These are phyloP conservation scores for Agrilus planipennis DNA, from an alignment of 1,140 invertebrate genomes.

Conservation along the genomic window DNA sequence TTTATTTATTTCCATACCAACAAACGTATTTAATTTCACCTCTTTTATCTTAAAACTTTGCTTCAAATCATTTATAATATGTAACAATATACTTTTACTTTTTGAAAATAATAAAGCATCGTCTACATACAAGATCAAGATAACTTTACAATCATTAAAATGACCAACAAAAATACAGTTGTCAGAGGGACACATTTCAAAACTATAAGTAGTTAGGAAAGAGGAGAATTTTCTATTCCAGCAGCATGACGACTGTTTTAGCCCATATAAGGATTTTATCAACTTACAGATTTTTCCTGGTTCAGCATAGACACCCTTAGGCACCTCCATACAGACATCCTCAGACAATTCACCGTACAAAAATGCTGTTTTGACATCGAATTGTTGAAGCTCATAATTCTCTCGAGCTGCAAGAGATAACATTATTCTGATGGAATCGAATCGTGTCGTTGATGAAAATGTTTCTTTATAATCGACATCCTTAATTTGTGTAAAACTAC, in stretches of 20 bases:
- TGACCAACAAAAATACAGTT: background rate
- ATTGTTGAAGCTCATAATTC: slow-evolving; percentile 17
- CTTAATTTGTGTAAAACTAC: slow-evolving; percentile 18
- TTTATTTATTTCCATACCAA: background rate
- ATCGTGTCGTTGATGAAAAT: slow-evolving; percentile 16
- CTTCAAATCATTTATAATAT: background rate
- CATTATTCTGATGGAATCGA: slow-evolving; percentile 23
- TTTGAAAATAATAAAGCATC: slow-evolving; percentile 1
- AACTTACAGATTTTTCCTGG: background rate
- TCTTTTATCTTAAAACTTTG: background rate
- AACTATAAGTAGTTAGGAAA: background rate
- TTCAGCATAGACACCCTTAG: slow-evolving; percentile 12
- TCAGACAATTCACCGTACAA: slow-evolving; percentile 20
- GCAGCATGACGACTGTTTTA: slow-evolving; percentile 1
- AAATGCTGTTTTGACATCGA: slow-evolving; percentile 24
- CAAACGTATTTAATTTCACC: background rate
- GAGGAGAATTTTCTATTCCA: slow-evolving; percentile 2
- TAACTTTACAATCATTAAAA: slow-evolving; percentile 8
- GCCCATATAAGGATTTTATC: background rate
- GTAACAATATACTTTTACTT: background rate
- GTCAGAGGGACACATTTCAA: background rate
- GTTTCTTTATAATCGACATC: slow-evolving; percentile 25
- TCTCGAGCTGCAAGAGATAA: slow-evolving; percentile 16
- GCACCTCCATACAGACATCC: slow-evolving; percentile 18
- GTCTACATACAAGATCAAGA: background rate